Conservation (phyloP, 2,113 vertebrate species). For the Pachyramphus minor region DNA sequence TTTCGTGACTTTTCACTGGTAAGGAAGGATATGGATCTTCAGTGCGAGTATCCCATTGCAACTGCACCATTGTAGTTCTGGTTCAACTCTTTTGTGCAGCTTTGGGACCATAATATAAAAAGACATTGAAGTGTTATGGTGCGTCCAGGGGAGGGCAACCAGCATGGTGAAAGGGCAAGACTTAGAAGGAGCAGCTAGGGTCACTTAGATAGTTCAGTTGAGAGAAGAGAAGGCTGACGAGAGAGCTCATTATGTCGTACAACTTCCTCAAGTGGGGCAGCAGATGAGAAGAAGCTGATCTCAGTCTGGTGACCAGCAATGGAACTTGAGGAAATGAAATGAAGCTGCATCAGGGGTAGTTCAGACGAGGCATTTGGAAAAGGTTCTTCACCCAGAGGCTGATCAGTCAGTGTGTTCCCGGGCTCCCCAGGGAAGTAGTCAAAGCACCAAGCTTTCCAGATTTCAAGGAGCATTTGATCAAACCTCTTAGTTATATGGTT, state of each 20-base stretch:
- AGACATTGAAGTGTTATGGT: neutral
- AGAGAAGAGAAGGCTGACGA: neutral
- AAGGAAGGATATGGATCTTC: neutral
- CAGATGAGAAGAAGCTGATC: neutral
- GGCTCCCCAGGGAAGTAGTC: neutral
- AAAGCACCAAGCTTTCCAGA: neutral
- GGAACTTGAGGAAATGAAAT: neutral
- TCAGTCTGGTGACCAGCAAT: neutral
- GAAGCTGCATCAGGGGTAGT: accelerated
- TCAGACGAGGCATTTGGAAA: neutral
- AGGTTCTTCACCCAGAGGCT: neutral
- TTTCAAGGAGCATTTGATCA: neutral
- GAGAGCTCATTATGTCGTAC: accelerated
- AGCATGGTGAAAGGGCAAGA: neutral
- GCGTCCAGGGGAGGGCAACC: neutral
- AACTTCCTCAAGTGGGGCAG: accelerated
- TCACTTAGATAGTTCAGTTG: neutral
- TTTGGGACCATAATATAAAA: neutral
- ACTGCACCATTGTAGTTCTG: accelerated
- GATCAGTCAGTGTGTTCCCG: accelerated
- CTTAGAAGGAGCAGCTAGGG: accelerated
- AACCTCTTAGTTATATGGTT: neutral
- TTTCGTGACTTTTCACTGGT: accelerated
- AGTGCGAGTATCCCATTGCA: neutral
- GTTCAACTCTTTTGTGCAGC: neutral